Evolutionary conservation across 1,140 invertebrate genomes (phyloP), one percentile per base, ranked within the genome.

Genomic region (Melitaea cinxia): DNA sequence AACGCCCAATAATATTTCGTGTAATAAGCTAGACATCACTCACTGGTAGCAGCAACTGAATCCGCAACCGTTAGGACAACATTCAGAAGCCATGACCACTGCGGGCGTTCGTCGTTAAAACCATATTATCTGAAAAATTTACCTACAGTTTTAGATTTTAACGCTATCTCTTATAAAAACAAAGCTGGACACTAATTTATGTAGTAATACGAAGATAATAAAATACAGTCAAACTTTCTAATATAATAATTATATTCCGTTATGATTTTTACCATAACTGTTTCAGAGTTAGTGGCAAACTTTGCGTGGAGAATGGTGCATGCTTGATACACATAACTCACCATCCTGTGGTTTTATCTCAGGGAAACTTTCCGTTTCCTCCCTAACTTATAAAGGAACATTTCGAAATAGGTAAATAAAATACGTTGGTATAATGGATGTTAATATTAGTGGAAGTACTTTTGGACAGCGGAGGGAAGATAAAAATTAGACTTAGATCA

Each of bases 301-400:
- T 47, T 47, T 47, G 42, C 42, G 42, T 47, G 42, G 42, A 0
- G 42, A 47, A 45, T 45, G 39, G 42, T 17, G 42, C 42, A 47
- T 47, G 42, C 42, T 47, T 47, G 42, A 47, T 47, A 47, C 42
- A 24, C 42, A 21, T 47, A 47, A 23, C 42, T 12, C 19, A 23
- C 9, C 42, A 17, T 47, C 42, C 42, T 17, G 42, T 17, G 42
- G 42, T 47, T 47, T 47, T 47, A 21, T 47, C 42, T 47, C 10
- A 23, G 19, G n/a, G 19, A 23, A 47, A 47, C 42, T 47, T 47
- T 47, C 17, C 4, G 7, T 47, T 47, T 47, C 21, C 42, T 2
- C 17, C 7, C 19, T 23, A 47, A 47, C 19, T 47, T 23, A 12
- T 23, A 47, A 47, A 23, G 42, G 12, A 47, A 47, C 0, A 47